These are phyloP conservation scores for Polyploca ridens DNA, from an alignment of 2,888 invertebrate species.

Conservation along the genomic window DNA sequence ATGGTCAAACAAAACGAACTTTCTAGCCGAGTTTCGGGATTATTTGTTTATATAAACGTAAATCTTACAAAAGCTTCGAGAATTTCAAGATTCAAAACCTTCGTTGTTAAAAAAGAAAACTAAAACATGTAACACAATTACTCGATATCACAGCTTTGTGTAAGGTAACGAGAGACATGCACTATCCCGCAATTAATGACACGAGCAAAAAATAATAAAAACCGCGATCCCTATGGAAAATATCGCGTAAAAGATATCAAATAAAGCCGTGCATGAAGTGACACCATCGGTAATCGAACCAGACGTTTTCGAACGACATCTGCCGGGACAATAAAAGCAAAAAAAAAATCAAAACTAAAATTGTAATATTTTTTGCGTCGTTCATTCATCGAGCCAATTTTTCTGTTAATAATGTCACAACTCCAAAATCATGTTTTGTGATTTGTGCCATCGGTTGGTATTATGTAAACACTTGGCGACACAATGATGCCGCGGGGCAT, in stretches of 20 bases:
- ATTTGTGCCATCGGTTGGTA: slow-evolving; percentile 39
- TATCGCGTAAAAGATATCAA: slow-evolving; percentile 69
- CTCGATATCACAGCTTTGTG: slow-evolving; percentile 36
- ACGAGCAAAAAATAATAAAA: slow-evolving; percentile 45
- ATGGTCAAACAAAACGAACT: neutral
- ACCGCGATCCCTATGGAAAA: slow-evolving; percentile 54
- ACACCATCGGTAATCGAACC: slow-evolving; percentile 73
- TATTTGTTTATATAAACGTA: slow-evolving; percentile 12
- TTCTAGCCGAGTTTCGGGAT: neutral
- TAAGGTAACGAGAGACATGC: slow-evolving; percentile 38
- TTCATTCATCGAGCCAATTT: slow-evolving; percentile 66
- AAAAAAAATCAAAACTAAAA: slow-evolving; percentile 70
- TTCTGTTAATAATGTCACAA: slow-evolving; percentile 79
- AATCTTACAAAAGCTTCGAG: neutral
- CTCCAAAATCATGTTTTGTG: slow-evolving; percentile 61
- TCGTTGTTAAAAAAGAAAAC: slow-evolving; percentile 24
- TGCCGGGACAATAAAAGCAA: slow-evolving; percentile 63
- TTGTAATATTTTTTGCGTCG: slow-evolving; percentile 46
- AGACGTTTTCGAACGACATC: slow-evolving; percentile 68
- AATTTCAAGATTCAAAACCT: neutral
- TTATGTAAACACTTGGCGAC: slow-evolving; percentile 70
- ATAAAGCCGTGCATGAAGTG: slow-evolving; percentile 74
- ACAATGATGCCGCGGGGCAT: slow-evolving; percentile 48
- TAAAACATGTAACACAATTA: slow-evolving; percentile 31
- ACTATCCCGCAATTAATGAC: slow-evolving; percentile 41